These are phyloP conservation scores for Centruroides sculpturatus DNA, from an alignment of 1,140 invertebrate genomes.

Conservation along the genomic window DNA sequence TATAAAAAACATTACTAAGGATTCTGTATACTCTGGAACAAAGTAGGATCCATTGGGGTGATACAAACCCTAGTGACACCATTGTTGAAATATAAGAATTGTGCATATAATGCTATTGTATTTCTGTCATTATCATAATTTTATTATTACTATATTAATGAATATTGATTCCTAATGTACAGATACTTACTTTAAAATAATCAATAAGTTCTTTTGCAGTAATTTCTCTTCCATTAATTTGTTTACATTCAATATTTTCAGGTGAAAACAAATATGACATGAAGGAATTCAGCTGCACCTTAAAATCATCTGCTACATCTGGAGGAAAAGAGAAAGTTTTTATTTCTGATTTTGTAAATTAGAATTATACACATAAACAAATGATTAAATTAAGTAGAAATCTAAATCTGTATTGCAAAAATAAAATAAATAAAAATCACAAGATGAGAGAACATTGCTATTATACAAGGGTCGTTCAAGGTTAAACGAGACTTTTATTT, in stretches of 20 bases:
- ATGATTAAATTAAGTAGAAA: too few relatives aligned
- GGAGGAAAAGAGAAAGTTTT: conserved; percentile 19
- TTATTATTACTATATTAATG: background rate
- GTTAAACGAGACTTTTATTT: too few relatives aligned
- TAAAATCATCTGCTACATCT: conserved; percentile 91
- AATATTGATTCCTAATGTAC: background rate
- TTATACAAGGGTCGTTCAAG: too few relatives aligned
- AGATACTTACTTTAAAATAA: conserved; percentile 78
- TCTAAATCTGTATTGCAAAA: too few relatives aligned
- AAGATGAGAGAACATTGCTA: too few relatives aligned
- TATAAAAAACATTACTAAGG: background rate
- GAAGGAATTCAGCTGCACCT: conserved; percentile 62
- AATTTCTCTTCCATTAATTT: conserved; percentile 85
- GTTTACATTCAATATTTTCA: conserved; percentile 83
- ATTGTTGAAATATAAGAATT: too few relatives aligned
- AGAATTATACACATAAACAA: too few relatives aligned
- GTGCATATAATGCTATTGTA: too few relatives aligned
- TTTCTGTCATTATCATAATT: background rate
- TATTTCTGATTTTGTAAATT: too few relatives aligned
- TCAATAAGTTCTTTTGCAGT: conserved; percentile 79
- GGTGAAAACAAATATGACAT: conserved; percentile 80
- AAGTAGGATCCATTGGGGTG: too few relatives aligned
- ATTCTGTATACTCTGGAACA: background rate
- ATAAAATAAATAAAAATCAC: too few relatives aligned
- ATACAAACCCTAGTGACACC: too few relatives aligned